phyloP scores from a whole-genome alignment of 2,888 invertebrate genomes.

The Metellina segmentata region DNA sequence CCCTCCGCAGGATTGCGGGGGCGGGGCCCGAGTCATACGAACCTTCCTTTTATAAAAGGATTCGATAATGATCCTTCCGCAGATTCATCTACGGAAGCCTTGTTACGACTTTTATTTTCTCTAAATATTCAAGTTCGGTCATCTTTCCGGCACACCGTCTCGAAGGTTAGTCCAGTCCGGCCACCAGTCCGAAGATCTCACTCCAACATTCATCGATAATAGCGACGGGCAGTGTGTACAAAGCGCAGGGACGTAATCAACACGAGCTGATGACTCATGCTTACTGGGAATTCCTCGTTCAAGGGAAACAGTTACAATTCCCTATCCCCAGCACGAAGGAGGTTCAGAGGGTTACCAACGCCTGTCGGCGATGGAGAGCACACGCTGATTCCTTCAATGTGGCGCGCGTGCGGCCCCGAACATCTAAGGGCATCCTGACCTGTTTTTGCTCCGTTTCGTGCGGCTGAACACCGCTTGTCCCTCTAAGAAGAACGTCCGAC shows the following conservation, averaged over 20 bases:
- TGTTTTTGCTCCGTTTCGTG: constrained; percentile 80
- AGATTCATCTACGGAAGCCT: too few relatives aligned
- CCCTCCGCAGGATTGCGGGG: too few relatives aligned
- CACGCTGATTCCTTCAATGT: constrained; percentile 84
- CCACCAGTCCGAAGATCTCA: too few relatives aligned
- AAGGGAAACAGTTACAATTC: constrained; percentile 84
- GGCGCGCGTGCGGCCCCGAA: constrained; percentile 85
- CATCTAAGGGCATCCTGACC: constrained; percentile 82
- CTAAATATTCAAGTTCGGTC: too few relatives aligned
- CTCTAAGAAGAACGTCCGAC: constrained; percentile 83
- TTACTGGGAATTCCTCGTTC: constrained; percentile 87
- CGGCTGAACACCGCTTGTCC: constrained; percentile 81
- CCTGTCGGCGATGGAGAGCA: constrained; percentile 84
- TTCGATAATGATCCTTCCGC: too few relatives aligned
- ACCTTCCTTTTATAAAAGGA: too few relatives aligned
- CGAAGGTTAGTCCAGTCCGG: too few relatives aligned
- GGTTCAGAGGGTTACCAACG: constrained; percentile 86
- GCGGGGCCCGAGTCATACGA: too few relatives aligned
- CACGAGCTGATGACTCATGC: constrained; percentile 86
- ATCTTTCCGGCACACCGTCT: too few relatives aligned
- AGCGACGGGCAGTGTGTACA: constrained; percentile 88
- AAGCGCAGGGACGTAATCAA: constrained; percentile 87
- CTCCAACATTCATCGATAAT: too few relatives aligned
- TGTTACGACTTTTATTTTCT: too few relatives aligned
- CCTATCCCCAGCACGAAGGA: constrained; percentile 87